Percentiles rank a stretch among this genome's conserved stretches.
These are phyloP conservation scores for Tetrao urogallus DNA, from an alignment of 2,113 vertebrate genomes.

Conservation along the genomic window DNA sequence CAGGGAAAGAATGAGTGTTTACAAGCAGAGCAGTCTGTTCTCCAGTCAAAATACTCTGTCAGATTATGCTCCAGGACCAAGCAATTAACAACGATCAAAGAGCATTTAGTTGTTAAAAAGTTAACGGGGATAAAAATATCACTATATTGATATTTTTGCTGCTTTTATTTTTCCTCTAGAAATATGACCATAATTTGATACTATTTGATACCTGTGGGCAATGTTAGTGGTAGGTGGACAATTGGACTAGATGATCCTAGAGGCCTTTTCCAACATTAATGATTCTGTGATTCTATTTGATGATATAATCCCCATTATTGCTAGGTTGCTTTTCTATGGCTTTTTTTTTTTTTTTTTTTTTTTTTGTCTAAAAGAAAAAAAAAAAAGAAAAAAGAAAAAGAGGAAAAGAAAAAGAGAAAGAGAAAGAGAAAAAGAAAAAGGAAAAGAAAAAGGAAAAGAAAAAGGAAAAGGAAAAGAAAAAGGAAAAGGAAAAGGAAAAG, in stretches of 20 bases:
- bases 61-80: constrained; percentile 5
- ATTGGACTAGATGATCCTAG: too few relatives aligned
- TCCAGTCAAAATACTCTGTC: constrained; percentile 25
- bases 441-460: too few relatives aligned
- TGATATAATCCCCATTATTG: background rate
- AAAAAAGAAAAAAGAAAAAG: too few relatives aligned
- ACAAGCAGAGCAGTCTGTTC: constrained; percentile 16
- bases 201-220: background rate
- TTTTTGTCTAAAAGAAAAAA: background rate
- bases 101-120: background rate
- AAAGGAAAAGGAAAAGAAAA: too few relatives aligned
- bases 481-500: too few relatives aligned
- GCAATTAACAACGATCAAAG: constrained; percentile 56
- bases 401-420: too few relatives aligned
- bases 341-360: background rate
- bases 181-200: background rate
- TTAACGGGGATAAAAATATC: constrained; percentile 37
- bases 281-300: background rate
- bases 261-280: too few relatives aligned
- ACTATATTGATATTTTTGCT: background rate
- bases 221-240: too few relatives aligned
- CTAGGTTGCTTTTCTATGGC: background rate
- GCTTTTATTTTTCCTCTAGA: background rate
- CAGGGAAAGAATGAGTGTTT: constrained; percentile 9
- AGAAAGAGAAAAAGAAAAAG: too few relatives aligned